Evolutionary conservation across 2,888 invertebrate species (phyloP), one percentile per base, ranked within the genome.

Genomic region (Lamellibrachia satsuma): DNA sequence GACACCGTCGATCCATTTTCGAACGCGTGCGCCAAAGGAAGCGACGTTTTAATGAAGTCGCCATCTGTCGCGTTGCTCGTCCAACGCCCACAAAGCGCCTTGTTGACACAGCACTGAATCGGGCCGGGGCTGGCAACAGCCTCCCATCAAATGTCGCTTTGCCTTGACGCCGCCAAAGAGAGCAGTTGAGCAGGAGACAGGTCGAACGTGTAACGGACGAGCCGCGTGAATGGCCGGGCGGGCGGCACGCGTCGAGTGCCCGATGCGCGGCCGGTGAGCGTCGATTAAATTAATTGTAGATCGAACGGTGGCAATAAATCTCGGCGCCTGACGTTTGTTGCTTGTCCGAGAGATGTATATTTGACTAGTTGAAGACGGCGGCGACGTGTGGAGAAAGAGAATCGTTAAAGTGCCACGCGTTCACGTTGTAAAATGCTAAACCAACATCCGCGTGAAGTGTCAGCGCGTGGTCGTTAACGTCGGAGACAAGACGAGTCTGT

Each of bases 1-100:
- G 39, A 39, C 60, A 11, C 22, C n/a, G 75, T 22, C 75, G 75
- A 75, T 75, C 22, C 75, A n/a, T 75, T 75, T 75, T 75, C 57
- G 57, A 57, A 57, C 3, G 57, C 57, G 15, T 15, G 15, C 15
- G 75, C 11, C 11, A 11, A 15, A 75, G 75, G 75, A 75, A 22
- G 75, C 75, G 75, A 75, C 75, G 75, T 75, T 75, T 75, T 75
- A 75, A 75, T 75, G 75, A 75, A 75, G 75, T 75, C 75, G 75
- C 75, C 75, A 75, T 75, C 75, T 75, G 75, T 75, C 75, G 75
- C 75, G 6, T 6, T 6, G 15, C 75, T 15, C 75, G 75, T 75
- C n/a, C 75, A 15, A 75, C 75, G 75, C 75, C 75, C 75, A 75
- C 75, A 75, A 75, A 75, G 75, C 75, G 75, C 22, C 75, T 75